Conservation (phyloP, 2,888 invertebrate genomes). For the Synanthedon formicaeformis region DNA sequence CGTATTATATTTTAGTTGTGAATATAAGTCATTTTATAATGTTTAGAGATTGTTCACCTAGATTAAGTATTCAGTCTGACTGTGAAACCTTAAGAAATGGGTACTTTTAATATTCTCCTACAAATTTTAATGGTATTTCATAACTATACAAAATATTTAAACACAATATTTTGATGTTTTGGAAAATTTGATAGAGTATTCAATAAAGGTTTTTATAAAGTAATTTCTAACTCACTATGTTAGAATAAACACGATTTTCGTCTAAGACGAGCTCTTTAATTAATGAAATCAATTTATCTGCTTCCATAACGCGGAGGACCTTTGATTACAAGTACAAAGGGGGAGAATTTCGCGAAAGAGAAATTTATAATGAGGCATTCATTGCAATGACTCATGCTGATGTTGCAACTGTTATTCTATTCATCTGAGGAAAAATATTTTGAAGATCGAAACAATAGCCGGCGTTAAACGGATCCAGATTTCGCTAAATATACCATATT, state of each 20-base stretch:
- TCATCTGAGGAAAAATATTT: constrained; percentile 26
- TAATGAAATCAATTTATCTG: constrained; percentile 38
- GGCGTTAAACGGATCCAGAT: constrained; percentile 12
- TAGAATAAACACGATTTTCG: background rate
- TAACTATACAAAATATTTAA: too few relatives aligned
- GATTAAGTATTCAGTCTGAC: too few relatives aligned
- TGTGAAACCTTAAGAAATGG: too few relatives aligned
- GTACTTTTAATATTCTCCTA: too few relatives aligned
- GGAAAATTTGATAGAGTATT: too few relatives aligned
- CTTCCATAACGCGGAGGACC: constrained; percentile 12
- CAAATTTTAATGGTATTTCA: too few relatives aligned
- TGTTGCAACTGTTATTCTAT: constrained; percentile 22
- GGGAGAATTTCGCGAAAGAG: constrained; percentile 23
- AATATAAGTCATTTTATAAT: too few relatives aligned
- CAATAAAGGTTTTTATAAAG: too few relatives aligned
- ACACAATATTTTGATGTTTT: too few relatives aligned
- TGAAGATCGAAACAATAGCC: constrained; percentile 26
- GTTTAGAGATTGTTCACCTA: too few relatives aligned
- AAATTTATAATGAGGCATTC: constrained; percentile 27
- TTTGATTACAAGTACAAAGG: constrained; percentile 25
- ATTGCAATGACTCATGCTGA: constrained; percentile 30
- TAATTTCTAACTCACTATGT: too few relatives aligned
- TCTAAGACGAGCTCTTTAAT: constrained; percentile 16
- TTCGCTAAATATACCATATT: background rate
- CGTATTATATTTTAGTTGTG: too few relatives aligned